phyloP scores from a whole-genome alignment of 2,113 vertebrate species.

The Centrocercus urophasianus region DNA sequence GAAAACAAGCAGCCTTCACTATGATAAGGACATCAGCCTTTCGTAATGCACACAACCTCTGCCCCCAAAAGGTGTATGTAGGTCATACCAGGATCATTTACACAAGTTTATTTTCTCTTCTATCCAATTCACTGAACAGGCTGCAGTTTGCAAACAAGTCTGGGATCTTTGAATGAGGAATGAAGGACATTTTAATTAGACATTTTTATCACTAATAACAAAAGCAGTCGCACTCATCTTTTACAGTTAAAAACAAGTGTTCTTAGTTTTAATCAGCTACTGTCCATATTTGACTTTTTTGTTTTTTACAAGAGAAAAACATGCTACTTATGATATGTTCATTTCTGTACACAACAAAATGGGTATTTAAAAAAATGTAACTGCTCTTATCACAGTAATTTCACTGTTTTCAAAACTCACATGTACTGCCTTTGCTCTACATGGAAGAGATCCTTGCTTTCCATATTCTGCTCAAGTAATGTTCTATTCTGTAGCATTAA shows the following conservation, averaged over 20 bases:
- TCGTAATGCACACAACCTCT: not conserved
- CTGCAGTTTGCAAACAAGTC: not conserved
- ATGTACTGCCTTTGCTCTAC: constrained; percentile 99
- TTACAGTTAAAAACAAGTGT: not conserved
- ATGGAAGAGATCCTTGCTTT: constrained; percentile 98
- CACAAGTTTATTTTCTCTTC: not conserved
- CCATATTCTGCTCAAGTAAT: constrained; percentile 97
- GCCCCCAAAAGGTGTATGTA: not conserved
- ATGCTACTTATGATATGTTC: not conserved
- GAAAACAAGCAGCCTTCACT: not conserved
- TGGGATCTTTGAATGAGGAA: not conserved
- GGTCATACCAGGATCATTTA: not conserved
- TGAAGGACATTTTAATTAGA: not conserved
- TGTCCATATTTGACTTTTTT: not conserved
- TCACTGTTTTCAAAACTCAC: constrained; percentile 78
- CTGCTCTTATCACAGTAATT: not conserved
- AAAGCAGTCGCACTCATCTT: not conserved
- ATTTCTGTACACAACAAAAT: not conserved
- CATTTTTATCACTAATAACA: not conserved
- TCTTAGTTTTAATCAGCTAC: not conserved
- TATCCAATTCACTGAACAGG: not conserved
- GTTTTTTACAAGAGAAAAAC: not conserved
- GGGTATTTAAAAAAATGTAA: not conserved
- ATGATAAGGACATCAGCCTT: not conserved
- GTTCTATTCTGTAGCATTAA: constrained; percentile 98